Base-by-base conservation (phyloP, 1,140 invertebrate species). In the Notospermus geniculatus region DNA sequence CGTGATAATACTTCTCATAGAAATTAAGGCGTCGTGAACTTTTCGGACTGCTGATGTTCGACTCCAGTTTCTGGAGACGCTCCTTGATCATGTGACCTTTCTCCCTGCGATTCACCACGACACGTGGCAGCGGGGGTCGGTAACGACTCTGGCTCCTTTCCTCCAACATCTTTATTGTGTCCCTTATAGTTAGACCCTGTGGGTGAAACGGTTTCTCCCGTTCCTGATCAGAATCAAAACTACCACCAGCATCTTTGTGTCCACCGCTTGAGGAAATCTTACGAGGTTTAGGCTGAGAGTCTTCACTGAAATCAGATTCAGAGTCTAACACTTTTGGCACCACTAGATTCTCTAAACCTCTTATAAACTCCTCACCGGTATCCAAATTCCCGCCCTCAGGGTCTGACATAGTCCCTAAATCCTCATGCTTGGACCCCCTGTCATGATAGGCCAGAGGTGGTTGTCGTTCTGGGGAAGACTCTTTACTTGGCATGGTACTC, bases 151-250 rank as follows among this genome's bases (percentile, higher is more conserved):
- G 25, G 25, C 25, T 50, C 25, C 46, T 5, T 50, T 50, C 19
- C 46, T 50, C 46, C 19, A 50, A 23, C 46, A 50, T 50, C 25
- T 27, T 50, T 50, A 50, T 27, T 19, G 46, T 50, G 46, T 50
- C 46, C 19, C n/a, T 19, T 5, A 50, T 50, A 5, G 46, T 50
- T n/a, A 50, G 9, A n/a, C 46, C 46, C 46, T 50, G 46, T 4
- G 4, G 25, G 19, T 50, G n/a, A 9, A 5, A 19, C n/a, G 25
- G 19, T 50, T 23, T 27, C 46, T 50, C 19, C 9, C 46, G n/a
- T n/a, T n/a, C 25, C 4, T 4, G 9, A n/a, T 50, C 46, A 5
- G n/a, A 19, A n/a, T 50, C 46, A 50, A 23, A 27, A 27, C 46
- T 19, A n/a, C 46, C n/a, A 19, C n/a, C 25, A 23, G n/a, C 46